phyloP scores from a whole-genome alignment of 2,113 vertebrate species.

The Nerophis ophidion region DNA sequence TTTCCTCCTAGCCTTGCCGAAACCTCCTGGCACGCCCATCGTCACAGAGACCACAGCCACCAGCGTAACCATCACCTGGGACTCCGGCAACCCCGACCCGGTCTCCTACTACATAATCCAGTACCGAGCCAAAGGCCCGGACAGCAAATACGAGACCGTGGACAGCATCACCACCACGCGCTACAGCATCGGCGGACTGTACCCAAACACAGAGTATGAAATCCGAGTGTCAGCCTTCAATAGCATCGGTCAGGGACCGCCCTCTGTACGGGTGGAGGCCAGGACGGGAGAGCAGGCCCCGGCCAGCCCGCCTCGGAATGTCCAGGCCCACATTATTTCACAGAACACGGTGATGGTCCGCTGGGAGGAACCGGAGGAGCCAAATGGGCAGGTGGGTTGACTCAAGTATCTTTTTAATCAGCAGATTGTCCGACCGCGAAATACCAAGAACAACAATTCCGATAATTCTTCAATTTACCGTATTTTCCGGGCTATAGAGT shows the following conservation, averaged over 20 bases:
- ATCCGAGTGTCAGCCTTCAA: conserved; percentile 94
- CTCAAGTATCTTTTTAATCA: conserved; percentile 4
- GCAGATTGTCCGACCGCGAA: background rate
- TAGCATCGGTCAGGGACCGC: conserved; percentile 91
- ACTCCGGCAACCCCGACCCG: conserved; percentile 94
- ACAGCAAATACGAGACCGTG: conserved; percentile 91
- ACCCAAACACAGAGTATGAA: conserved; percentile 96
- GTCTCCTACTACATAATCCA: conserved; percentile 96
- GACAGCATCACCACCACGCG: conserved; percentile 97
- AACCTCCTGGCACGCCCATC: conserved; percentile 87
- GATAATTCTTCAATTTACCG: too few relatives aligned
- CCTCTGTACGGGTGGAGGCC: conserved; percentile 86
- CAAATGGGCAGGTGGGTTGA: conserved; percentile 85
- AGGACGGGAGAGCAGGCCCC: conserved; percentile 93
- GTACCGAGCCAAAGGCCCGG: conserved; percentile 91
- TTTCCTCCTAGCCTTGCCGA: conserved; percentile 81
- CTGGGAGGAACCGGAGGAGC: conserved; percentile 97
- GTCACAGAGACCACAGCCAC: conserved; percentile 97
- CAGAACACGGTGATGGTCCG: conserved; percentile 91
- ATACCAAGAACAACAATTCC: too few relatives aligned
- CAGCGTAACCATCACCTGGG: conserved; percentile 98
- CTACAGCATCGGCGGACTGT: conserved; percentile 96
- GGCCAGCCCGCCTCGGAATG: conserved; percentile 87
- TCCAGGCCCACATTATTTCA: conserved; percentile 91
- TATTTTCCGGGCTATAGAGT: too few relatives aligned